Evolutionary conservation across 2,113 vertebrate species (phyloP).

Genomic region (Phalacrocorax pelagicus): DNA sequence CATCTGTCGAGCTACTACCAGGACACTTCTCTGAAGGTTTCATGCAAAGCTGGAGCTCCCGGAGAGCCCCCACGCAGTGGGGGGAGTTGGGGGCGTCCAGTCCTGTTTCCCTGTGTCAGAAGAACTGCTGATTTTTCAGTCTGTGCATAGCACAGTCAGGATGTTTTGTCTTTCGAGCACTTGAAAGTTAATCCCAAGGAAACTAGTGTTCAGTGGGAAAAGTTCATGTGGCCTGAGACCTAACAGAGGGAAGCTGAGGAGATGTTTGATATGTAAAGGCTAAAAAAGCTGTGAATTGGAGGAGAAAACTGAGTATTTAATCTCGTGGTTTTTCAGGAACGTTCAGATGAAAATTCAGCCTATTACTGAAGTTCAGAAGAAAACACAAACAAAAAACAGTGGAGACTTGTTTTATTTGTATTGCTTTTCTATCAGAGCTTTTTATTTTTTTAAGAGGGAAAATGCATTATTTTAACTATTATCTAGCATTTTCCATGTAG

Average conservation of each 20-base stretch:
- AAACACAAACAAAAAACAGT: neutral
- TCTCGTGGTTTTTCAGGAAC: neutral
- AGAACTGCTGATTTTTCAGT: neutral
- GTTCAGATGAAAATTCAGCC: neutral
- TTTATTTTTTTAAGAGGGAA: neutral
- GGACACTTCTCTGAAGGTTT: neutral
- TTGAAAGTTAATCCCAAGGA: neutral
- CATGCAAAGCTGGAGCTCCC: fast-evolving
- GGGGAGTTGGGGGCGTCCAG: no score
- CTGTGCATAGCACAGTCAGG: neutral
- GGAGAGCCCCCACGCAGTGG: neutral
- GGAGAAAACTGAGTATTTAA: neutral
- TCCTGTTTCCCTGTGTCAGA: neutral
- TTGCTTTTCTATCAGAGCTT: neutral
- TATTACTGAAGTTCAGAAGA: neutral
- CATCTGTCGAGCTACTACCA: neutral
- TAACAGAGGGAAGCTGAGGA: neutral
- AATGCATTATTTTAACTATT: neutral
- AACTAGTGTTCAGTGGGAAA: neutral
- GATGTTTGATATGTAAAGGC: neutral
- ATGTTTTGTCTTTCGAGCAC: neutral
- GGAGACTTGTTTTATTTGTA: neutral
- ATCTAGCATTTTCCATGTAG: neutral
- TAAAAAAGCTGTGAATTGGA: neutral
- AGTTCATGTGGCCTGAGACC: neutral